These are phyloP conservation scores for Ceyx cyanopectus DNA, from an alignment of 2,113 vertebrate species.

Conservation along the genomic window DNA sequence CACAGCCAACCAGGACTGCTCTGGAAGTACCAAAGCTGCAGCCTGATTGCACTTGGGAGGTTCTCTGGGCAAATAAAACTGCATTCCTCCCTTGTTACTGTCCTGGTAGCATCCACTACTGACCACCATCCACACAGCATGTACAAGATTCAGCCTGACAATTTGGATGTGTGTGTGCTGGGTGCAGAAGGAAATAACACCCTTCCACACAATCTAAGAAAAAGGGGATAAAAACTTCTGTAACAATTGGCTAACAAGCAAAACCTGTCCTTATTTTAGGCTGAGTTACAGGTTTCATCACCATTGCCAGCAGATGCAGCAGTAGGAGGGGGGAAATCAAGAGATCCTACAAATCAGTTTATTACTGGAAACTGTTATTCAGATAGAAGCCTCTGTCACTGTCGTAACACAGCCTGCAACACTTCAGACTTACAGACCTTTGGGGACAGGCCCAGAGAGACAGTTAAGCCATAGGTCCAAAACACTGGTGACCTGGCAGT, in stretches of 20 bases:
- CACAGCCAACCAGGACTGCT: neutral
- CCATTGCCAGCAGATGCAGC: neutral
- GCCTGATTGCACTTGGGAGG: neutral
- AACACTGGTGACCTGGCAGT: neutral
- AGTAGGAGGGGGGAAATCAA: neutral
- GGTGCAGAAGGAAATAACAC: neutral
- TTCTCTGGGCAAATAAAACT: neutral
- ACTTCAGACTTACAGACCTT: neutral
- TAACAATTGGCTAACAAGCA: neutral
- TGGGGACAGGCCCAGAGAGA: neutral
- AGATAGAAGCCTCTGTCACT: neutral
- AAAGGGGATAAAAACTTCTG: neutral
- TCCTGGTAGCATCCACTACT: neutral
- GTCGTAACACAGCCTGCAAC: neutral
- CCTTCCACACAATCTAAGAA: neutral
- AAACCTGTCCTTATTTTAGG: neutral
- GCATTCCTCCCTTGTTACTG: neutral
- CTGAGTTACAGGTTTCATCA: neutral
- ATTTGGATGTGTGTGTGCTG: fast-evolving
- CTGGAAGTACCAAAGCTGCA: neutral
- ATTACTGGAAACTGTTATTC: neutral
- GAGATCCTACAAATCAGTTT: neutral
- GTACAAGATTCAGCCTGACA: neutral
- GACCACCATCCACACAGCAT: neutral
- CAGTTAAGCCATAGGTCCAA: neutral